Conservation (phyloP, 2,888 invertebrate genomes). For the Mellilla xanthometata region DNA sequence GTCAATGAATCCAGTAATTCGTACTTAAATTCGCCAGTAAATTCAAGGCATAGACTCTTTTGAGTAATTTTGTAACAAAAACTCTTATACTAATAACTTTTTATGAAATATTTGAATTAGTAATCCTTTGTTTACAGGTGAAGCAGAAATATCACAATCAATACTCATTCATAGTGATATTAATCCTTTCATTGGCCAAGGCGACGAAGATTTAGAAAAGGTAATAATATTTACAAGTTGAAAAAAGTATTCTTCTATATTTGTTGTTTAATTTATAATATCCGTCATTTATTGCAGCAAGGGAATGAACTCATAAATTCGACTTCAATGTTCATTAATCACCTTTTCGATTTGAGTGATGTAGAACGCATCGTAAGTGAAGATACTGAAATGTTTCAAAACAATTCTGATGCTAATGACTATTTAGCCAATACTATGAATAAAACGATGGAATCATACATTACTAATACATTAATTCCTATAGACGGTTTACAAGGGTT, state of each 20-base stretch:
- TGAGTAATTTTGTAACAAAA: too few relatives aligned
- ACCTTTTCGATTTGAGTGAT: conserved; percentile 70
- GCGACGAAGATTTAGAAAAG: conserved; percentile 60
- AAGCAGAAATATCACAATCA: background rate
- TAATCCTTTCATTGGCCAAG: conserved; percentile 60
- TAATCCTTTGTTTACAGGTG: conserved; percentile 3
- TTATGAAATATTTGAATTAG: too few relatives aligned
- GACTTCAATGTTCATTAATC: conserved; percentile 63
- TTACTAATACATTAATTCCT: conserved; percentile 6
- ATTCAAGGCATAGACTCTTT: too few relatives aligned
- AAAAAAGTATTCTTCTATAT: background rate
- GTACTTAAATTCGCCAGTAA: too few relatives aligned
- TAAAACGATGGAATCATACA: conserved; percentile 40
- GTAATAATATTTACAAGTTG: conserved; percentile 41
- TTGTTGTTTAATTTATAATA: background rate
- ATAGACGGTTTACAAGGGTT: conserved; percentile 14
- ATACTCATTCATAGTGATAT: conserved; percentile 29
- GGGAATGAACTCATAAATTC: conserved; percentile 51
- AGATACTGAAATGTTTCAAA: conserved; percentile 37
- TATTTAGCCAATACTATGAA: conserved; percentile 44
- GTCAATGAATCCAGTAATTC: too few relatives aligned
- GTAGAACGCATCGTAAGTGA: conserved; percentile 49
- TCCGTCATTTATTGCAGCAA: conserved; percentile 41
- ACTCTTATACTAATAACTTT: too few relatives aligned
- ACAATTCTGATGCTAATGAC: conserved; percentile 36